Evolutionary conservation across 2,797 vertebrate genomes (phyloP), one percentile per base, ranked within the genome.

Genomic region (Synaphobranchus kaupii): DNA sequence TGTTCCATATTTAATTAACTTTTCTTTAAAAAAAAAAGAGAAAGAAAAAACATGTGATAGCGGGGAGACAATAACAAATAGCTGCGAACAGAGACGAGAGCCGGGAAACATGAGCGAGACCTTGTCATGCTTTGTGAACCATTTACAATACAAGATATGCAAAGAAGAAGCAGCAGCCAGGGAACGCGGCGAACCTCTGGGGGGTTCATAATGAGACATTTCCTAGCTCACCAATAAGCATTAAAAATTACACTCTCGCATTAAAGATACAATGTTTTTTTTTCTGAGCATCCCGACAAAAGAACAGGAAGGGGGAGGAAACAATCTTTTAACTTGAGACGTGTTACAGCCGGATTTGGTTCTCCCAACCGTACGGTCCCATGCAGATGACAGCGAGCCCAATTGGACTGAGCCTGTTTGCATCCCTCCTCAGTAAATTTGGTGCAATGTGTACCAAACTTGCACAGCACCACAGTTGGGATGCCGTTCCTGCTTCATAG

Each of bases 1-100:
- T 97, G 97, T 97, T 98, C 97, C 98, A 97, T 98, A 99, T 99
- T 99, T 99, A 99, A 99, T 99, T 99, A 99, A 98, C 97, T 98
- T 99, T 96, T 95, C 94, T 95, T 96, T 96, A 39, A n/a, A 87
- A 81, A 81, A 80, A 81, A 78, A 78, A 96, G 4, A 50, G 22
- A 50, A 58, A 87, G 15, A 4, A 2, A 78, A 58, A 87, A 96
- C 95, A 95, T 95, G 94, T 92, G 94, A 95, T 95, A 95, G 94
- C 92, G 90, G 91, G 95, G 95, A 96, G 95, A 96, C 96, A 96
- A 96, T 96, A 95, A 95, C 95, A 96, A 96, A 95, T 93, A 94
- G 96, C 97, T 97, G 94, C 94, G 87, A 85, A 91, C 90, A 93
- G 92, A 94, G 91, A 83, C 93, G 89, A 1, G 91, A 68, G 89